Conservation (phyloP, 2,797 vertebrate genomes). For the Darevskia nairensis region DNA sequence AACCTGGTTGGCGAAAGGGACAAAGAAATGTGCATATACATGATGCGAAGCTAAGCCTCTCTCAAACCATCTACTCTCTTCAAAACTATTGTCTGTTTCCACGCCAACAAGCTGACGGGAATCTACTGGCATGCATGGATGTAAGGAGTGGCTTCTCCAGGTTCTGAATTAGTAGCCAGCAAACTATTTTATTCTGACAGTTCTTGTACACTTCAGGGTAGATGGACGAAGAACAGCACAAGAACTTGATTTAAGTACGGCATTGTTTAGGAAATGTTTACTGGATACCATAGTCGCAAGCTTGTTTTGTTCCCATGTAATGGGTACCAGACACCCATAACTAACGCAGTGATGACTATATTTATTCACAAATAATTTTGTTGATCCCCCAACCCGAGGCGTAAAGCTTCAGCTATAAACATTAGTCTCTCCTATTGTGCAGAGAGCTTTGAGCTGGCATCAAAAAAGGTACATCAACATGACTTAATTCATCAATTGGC, state of each 20-base stretch:
- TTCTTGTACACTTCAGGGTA: not conserved
- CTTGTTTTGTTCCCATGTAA: not conserved
- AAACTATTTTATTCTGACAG: slow-evolving; percentile 9
- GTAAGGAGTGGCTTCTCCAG: not conserved
- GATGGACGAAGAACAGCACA: slow-evolving; percentile 24
- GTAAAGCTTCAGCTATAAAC: slow-evolving; percentile 21
- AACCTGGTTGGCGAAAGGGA: not conserved
- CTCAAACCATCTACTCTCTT: not conserved
- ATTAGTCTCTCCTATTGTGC: not conserved
- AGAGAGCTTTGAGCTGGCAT: slow-evolving; percentile 10
- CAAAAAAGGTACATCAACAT: not conserved
- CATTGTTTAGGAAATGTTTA: slow-evolving; percentile 48
- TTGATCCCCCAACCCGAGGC: slow-evolving; percentile 16
- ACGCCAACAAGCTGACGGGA: not conserved
- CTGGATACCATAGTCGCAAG: slow-evolving; percentile 41
- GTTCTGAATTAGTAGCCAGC: slow-evolving; percentile 1
- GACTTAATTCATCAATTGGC: not conserved
- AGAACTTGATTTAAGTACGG: slow-evolving; percentile 33
- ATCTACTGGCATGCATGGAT: not conserved
- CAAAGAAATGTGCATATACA: not conserved
- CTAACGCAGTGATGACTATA: slow-evolving; percentile 28
- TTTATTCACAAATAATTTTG: slow-evolving; percentile 27
- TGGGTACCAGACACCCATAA: slow-evolving; percentile 31
- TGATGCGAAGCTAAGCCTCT: not conserved
- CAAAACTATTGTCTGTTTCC: not conserved